Evolutionary conservation across 2,113 vertebrate species (phyloP), one percentile per base, ranked within the genome.

Genomic region (Pelobates fuscus): DNA sequence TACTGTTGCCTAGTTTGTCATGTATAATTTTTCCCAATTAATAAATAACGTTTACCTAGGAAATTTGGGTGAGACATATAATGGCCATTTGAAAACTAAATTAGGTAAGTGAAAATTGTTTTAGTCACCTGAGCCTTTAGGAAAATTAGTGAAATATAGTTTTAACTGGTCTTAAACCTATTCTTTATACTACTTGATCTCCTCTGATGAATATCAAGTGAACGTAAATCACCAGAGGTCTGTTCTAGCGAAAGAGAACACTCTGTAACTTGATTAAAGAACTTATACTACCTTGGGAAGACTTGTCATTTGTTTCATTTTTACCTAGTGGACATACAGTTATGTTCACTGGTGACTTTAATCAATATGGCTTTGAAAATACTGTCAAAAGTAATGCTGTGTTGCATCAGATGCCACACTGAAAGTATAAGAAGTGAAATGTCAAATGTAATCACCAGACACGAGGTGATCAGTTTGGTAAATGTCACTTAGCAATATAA

Each of bases 401-500:
- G 72, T 67, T 49, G 37, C 72, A 49, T 67, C 64, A 76, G 54
- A 76, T 24, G 63, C 43, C 44, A 52, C 55, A 67, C 54, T 67
- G 20, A 59, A 60, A 60, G 64, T 25, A 49, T 4, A 76, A 27
- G 54, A 30, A 67, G 64, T 12, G 64, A 76, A 76, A 76, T 76
- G 72, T 76, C 72, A 76, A 49, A 67, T 43, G 64, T 67, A 76
- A 76, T 67, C 26, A 37, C 27, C 55, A 49, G 41, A 67, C 37
- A 76, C 60, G 43, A 76, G 55, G 72, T 76, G 72, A 67, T 67
- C 72, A 49, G 54, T 59, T 49, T 44, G 54, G 72, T 76, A 76
- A 76, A 76, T 76, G 72, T 76, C 72, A 76, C 64, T 76, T 76
- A 76, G 64, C 72, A 76, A 64, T 67, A 67, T 60, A 76, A 67